A percentile compares a stretch with the other conserved stretches of the same genome.
Evolutionary conservation across 2,888 invertebrate species (phyloP).

Genomic region (Epinotia nisella): DNA sequence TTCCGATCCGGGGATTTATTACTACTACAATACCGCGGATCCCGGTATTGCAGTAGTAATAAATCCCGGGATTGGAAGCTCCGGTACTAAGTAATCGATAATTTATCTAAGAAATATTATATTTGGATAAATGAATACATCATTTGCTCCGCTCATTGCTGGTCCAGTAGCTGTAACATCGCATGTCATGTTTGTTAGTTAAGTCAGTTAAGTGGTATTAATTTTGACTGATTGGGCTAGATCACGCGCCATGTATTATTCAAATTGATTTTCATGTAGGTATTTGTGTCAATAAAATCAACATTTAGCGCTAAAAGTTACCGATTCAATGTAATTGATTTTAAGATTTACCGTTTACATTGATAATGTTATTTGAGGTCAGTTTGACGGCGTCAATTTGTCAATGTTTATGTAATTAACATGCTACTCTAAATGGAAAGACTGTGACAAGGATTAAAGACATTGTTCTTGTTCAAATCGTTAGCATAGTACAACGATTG

Average conservation of each 20-base stretch:
- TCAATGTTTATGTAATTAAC: background rate
- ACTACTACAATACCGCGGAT: too few relatives aligned
- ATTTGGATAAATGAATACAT: constrained; percentile 10
- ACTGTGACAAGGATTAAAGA: too few relatives aligned
- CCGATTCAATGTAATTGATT: constrained; percentile 12
- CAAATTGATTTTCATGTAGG: constrained; percentile 30
- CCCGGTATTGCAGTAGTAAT: too few relatives aligned
- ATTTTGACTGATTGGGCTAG: constrained; percentile 29
- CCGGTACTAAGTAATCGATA: too few relatives aligned
- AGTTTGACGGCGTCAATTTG: constrained; percentile 11
- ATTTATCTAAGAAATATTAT: background rate
- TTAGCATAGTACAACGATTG: background rate
- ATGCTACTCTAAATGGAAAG: background rate
- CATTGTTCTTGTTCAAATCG: background rate
- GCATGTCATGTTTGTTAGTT: constrained; percentile 15
- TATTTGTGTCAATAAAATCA: constrained; percentile 32
- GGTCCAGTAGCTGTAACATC: constrained; percentile 12
- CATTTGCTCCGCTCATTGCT: constrained; percentile 1
- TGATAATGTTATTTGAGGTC: background rate
- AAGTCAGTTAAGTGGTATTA: background rate
- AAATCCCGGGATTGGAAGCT: too few relatives aligned
- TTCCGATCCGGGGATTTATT: too few relatives aligned
- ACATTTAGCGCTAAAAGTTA: constrained; percentile 21
- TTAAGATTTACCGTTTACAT: background rate
- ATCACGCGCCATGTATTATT: constrained; percentile 34